Conservation (phyloP, 2,888 invertebrate species). For the Tridacna gigas region DNA sequence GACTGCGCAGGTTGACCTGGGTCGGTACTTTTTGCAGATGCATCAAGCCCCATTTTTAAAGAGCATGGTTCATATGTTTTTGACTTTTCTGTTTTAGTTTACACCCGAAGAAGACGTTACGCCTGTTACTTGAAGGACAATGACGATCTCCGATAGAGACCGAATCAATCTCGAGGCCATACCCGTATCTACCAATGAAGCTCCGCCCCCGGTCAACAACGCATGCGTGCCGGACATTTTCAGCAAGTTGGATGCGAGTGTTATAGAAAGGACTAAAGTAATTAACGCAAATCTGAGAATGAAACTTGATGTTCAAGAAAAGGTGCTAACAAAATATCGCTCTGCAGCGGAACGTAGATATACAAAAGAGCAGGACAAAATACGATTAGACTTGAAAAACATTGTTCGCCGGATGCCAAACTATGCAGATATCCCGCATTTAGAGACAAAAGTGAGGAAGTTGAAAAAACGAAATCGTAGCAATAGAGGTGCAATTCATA, state of each 20-base stretch:
- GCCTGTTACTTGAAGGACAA: background rate
- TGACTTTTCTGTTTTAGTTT: too few relatives aligned
- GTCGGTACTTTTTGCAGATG: too few relatives aligned
- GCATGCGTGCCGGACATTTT: constrained; percentile 76
- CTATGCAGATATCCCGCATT: constrained; percentile 65
- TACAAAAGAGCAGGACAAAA: constrained; percentile 63
- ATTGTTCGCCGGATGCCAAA: constrained; percentile 70
- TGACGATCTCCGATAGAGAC: constrained; percentile 38
- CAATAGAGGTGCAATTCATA: constrained; percentile 44
- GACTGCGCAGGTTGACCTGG: too few relatives aligned
- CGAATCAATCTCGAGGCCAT: constrained; percentile 24
- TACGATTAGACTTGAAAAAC: constrained; percentile 66
- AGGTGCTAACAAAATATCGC: constrained; percentile 70
- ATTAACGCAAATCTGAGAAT: constrained; percentile 71
- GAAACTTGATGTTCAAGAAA: constrained; percentile 69
- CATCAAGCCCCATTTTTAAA: too few relatives aligned
- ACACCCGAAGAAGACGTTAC: too few relatives aligned
- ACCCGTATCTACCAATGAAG: constrained; percentile 29
- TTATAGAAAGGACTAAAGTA: constrained; percentile 74
- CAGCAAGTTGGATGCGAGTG: constrained; percentile 76
- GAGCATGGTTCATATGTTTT: too few relatives aligned
- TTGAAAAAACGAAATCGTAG: constrained; percentile 35
- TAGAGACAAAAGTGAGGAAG: constrained; percentile 64
- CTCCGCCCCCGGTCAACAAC: constrained; percentile 76
- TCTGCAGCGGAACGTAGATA: constrained; percentile 64